A percentile compares a stretch with the other conserved stretches of the same genome.
These are phyloP conservation scores for Etheostoma nigrum DNA, from an alignment of 2,797 vertebrate species.

Conservation along the genomic window DNA sequence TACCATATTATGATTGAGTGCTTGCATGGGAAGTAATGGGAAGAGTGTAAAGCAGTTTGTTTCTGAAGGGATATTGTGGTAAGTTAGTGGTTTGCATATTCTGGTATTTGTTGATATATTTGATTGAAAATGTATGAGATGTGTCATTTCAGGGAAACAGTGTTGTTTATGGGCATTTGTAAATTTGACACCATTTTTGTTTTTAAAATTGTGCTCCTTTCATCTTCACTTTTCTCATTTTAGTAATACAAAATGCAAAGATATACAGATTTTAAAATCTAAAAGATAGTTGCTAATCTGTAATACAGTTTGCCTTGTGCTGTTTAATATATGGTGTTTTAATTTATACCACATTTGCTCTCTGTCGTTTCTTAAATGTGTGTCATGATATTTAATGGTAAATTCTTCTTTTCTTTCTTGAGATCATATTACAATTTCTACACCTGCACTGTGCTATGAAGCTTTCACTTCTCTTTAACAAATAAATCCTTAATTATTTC, in stretches of 20 bases:
- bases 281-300: conserved; percentile 13
- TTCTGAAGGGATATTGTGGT: not conserved
- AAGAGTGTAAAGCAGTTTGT: conserved; percentile 8
- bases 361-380: conserved; percentile 27
- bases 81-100: conserved; percentile 40
- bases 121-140: conserved; percentile 19
- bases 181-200: conserved; percentile 24
- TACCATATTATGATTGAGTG: conserved; percentile 6
- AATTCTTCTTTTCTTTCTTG: conserved; percentile 31
- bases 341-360: conserved; percentile 51
- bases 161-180: conserved; percentile 55
- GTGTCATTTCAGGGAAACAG: conserved; percentile 62
- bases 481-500: conserved; percentile 61
- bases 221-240: conserved; percentile 26
- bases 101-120: conserved; percentile 27
- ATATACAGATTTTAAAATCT: conserved; percentile 21
- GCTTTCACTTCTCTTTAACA: conserved; percentile 49
- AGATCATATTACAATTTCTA: conserved; percentile 34
- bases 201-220: conserved; percentile 10
- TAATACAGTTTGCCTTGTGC: conserved; percentile 32
- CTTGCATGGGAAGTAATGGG: conserved; percentile 13
- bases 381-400: conserved; percentile 28
- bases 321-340: conserved; percentile 37
- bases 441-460: conserved; percentile 47
- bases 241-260: conserved; percentile 52